phyloP scores from a whole-genome alignment of 2,113 vertebrate genomes.

The Ammodytes marinus region DNA sequence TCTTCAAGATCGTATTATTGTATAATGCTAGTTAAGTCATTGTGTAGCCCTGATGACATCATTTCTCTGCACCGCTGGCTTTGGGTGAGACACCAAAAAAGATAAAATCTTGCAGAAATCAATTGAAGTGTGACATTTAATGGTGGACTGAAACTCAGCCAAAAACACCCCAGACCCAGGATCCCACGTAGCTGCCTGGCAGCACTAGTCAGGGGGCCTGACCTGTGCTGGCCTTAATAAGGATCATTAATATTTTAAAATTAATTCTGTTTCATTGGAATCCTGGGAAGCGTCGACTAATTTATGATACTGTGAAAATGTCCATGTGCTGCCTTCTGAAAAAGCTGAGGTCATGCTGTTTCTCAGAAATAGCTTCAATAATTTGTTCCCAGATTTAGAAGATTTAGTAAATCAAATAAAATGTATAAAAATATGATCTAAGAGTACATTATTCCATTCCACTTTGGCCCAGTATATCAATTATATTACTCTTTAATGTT shows the following conservation, averaged over 20 bases:
- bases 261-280: constrained; percentile 28
- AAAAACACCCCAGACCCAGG: background rate
- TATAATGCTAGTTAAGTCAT: too few relatives aligned
- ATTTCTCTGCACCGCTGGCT: too few relatives aligned
- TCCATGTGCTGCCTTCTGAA: background rate
- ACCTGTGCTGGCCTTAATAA: constrained; percentile 21
- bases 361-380: background rate
- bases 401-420: background rate
- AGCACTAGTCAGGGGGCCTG: background rate
- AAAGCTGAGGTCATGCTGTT: background rate
- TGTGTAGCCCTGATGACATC: too few relatives aligned
- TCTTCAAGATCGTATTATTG: too few relatives aligned
- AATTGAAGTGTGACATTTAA: constrained; percentile 1
- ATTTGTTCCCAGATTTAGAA: background rate
- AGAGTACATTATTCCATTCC: background rate
- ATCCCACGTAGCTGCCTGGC: background rate
- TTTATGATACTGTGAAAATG: constrained; percentile 8
- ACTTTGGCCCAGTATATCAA: background rate
- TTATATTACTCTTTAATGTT: too few relatives aligned
- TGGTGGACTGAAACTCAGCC: background rate
- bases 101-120: constrained; percentile 2
- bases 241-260: constrained; percentile 48
- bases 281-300: constrained; percentile 16
- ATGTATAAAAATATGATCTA: background rate
- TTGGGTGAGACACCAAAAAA: too few relatives aligned